Evolutionary conservation across 2,797 vertebrate genomes (phyloP), one percentile per base, ranked within the genome.

Genomic region (Characodon lateralis): DNA sequence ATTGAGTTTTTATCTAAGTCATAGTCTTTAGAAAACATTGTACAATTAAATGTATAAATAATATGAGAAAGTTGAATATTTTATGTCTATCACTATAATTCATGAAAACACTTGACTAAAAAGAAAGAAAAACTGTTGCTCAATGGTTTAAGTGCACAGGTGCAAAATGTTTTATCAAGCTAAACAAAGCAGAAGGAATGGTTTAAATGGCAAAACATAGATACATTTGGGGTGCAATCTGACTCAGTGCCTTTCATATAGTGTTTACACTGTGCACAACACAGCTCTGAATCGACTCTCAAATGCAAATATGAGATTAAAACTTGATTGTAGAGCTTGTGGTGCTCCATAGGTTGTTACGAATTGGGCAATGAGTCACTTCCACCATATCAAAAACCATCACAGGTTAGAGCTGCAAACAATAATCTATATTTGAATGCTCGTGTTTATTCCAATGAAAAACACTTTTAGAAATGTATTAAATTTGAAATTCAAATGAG

Each of bases 391-490:
- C 13, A 31, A 16, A 28, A 63, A 63, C 2, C 28, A 63, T 2
- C 59, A 16, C 59, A 31, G 59, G 61, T 65, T 35, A 63, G 31
- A 39, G 7, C 31, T 22, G 28, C 13, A 63, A 35, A 35, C 16
- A 35, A 65, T 35, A 16, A 61, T 63, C 26, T 61, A 18, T 16
- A 28, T 61, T 65, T 6, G 18, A 8, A 65, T 65, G 2, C 18
- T 35, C 16, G 20, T 41, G 8, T 39, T 41, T 4, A 74, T 83
- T 79, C 70, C 58, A 31, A 63, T 10, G 66, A 61, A 51, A 59
- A 56, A 12, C 9, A 26, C 6, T 22, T 77, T 77, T 75, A 43
- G 14, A 46, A 72, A 74, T 20, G 80, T 82, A 58, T 89, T 89
- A 84, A 41, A 82, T 81, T 82, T 35, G 50, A 68, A 55, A 55